phyloP scores from a whole-genome alignment of 2,113 vertebrate species.

The Oceanodroma tethys region DNA sequence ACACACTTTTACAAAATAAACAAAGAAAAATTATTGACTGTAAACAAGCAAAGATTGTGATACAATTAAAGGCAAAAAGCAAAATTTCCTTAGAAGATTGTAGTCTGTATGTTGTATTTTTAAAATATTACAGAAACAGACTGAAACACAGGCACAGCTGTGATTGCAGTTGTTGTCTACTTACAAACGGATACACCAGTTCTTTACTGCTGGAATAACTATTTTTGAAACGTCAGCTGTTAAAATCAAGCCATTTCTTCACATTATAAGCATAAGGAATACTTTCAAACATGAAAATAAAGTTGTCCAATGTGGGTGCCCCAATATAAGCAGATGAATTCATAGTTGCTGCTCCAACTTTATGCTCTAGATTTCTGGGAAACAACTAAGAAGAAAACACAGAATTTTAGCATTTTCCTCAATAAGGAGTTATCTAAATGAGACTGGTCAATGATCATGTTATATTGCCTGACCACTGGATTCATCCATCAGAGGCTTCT shows the following conservation, averaged over 20 bases:
- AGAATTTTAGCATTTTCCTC: background rate
- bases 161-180: background rate
- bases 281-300: background rate
- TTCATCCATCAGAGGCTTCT: background rate
- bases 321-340: background rate
- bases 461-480: background rate
- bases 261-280: background rate
- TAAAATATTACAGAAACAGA: background rate
- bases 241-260: background rate
- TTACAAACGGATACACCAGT: background rate
- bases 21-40: background rate
- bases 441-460: fast-evolving
- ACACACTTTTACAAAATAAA: background rate
- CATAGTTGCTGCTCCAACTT: background rate
- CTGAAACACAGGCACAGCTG: background rate
- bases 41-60: background rate
- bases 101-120: background rate
- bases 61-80: background rate
- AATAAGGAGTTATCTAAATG: background rate
- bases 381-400: background rate
- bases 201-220: background rate
- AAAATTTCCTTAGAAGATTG: background rate
- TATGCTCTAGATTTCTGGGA: background rate
- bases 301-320: background rate
- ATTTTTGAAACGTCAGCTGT: background rate